Percentiles rank a stretch among this genome's conserved stretches.
phyloP scores from a whole-genome alignment of 2,888 invertebrate species.

The Cinara cedri region DNA sequence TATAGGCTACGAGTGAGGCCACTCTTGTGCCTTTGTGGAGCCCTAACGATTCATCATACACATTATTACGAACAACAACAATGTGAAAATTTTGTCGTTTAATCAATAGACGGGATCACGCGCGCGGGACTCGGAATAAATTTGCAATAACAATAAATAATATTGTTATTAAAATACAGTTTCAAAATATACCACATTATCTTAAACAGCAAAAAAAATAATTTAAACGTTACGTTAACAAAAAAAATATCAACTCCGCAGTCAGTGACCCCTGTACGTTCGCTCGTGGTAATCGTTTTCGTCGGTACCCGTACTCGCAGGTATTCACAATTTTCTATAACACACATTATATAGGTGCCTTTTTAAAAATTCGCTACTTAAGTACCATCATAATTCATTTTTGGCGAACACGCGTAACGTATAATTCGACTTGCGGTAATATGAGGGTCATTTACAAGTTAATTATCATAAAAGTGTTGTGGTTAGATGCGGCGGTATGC shows the following conservation, averaged over 20 bases:
- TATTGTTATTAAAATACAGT: no score
- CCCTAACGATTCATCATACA: no score
- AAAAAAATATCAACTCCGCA: background rate
- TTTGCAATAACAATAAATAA: background rate
- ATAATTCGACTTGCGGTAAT: no score
- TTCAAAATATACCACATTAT: background rate
- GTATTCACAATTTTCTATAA: no score
- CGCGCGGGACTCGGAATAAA: no score
- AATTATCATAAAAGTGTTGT: background rate
- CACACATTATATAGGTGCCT: no score
- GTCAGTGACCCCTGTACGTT: constrained; percentile 2
- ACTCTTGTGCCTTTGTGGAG: no score
- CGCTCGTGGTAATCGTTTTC: constrained; percentile 2
- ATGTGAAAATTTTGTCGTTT: no score
- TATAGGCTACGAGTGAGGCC: no score
- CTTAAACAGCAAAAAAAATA: background rate
- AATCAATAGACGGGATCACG: no score
- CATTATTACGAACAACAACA: no score
- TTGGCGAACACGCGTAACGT: background rate
- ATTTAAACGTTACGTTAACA: background rate
- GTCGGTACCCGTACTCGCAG: background rate
- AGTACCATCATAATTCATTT: background rate
- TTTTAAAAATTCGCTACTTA: background rate
- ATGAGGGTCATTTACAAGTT: constrained; percentile 39
- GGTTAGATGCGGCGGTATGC: no score